phyloP scores from a whole-genome alignment of 2,113 vertebrate species.

The Chlorocebus sabaeus region DNA sequence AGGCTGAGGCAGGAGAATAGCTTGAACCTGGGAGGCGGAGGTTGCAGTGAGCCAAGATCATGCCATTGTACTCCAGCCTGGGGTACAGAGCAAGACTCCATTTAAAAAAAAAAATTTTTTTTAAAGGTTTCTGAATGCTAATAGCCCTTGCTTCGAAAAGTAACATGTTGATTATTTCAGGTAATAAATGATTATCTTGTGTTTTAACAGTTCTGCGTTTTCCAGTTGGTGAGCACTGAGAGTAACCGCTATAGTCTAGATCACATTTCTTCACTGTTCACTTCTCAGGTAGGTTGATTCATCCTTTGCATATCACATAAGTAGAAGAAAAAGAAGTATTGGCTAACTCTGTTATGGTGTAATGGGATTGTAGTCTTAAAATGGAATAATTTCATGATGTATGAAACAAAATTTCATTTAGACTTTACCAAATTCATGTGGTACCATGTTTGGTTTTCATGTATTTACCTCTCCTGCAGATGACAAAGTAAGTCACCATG shows the following conservation, averaged over 20 bases:
- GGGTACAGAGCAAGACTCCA: too few species aligned
- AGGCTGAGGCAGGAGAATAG: too few species aligned
- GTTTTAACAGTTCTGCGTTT: constrained; percentile 89
- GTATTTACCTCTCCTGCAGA: neutral
- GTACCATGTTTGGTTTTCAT: neutral
- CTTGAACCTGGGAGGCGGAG: too few species aligned
- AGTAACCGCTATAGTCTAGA: constrained; percentile 93
- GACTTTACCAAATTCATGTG: neutral
- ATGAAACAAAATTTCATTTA: neutral
- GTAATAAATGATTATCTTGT: neutral
- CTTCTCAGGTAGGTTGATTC: constrained; percentile 86
- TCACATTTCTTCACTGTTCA: constrained; percentile 93
- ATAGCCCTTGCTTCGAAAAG: neutral
- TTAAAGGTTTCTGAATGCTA: neutral
- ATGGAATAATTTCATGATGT: neutral
- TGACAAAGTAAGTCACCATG: neutral
- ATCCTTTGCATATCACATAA: neutral
- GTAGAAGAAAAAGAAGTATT: neutral
- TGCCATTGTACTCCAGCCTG: too few species aligned
- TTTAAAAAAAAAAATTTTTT: neutral
- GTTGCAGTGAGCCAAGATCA: too few species aligned
- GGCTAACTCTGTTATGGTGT: neutral
- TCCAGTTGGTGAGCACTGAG: constrained; percentile 92
- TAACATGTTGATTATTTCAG: neutral
- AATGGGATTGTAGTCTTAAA: neutral